phyloP scores from a whole-genome alignment of 2,797 vertebrate genomes.

The Eulemur albifrons region DNA sequence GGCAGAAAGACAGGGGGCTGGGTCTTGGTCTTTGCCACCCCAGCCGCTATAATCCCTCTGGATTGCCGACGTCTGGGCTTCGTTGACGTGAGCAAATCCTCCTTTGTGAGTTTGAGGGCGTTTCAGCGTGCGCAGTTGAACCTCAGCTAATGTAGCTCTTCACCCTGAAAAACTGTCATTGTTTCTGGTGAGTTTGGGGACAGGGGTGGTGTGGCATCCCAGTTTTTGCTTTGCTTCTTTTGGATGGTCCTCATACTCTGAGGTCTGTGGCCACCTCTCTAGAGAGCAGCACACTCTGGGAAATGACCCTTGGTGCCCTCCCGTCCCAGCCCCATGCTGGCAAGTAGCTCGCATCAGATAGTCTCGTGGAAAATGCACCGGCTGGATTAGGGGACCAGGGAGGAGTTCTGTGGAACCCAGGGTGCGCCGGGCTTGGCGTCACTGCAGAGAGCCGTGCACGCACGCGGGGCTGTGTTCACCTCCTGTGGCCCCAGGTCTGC shows the following conservation, averaged over 20 bases:
- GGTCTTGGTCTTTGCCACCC: neutral
- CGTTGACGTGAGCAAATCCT: rapidly evolving
- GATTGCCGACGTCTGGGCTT: neutral
- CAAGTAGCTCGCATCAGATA: rapidly evolving
- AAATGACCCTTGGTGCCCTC: neutral
- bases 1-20: neutral
- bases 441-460: rapidly evolving
- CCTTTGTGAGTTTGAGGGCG: rapidly evolving
- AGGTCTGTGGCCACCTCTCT: neutral
- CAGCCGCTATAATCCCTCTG: rapidly evolving
- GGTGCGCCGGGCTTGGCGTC: rapidly evolving
- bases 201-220: rapidly evolving
- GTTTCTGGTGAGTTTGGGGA: neutral
- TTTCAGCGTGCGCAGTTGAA: rapidly evolving
- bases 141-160: neutral
- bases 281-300: neutral
- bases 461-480: rapidly evolving
- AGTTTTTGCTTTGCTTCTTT: neutral
- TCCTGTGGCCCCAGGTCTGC: rapidly evolving
- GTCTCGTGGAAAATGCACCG: rapidly evolving
- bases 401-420: neutral
- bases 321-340: rapidly evolving
- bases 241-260: neutral
- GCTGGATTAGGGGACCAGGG: neutral
- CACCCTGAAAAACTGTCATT: rapidly evolving